A percentile compares a stretch with the other conserved stretches of the same genome.
phyloP scores from a whole-genome alignment of 2,797 vertebrate genomes.

The Brotogeris chrysoptera region DNA sequence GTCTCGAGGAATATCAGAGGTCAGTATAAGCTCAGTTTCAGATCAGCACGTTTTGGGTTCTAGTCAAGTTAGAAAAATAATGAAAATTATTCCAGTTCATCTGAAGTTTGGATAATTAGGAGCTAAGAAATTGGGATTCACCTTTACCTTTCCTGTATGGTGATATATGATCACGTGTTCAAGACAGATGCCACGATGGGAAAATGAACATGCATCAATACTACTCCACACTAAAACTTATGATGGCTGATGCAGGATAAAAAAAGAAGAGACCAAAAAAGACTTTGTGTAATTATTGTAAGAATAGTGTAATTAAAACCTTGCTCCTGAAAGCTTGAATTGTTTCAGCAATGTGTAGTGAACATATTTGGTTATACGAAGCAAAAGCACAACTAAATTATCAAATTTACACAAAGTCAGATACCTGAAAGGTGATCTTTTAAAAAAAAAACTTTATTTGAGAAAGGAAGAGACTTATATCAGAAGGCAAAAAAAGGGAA shows the following conservation, averaged over 20 bases:
- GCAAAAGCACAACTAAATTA: conserved; percentile 66
- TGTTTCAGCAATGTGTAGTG: conserved; percentile 54
- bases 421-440: conserved; percentile 81
- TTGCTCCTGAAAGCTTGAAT: conserved; percentile 58
- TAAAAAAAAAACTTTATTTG: conserved; percentile 93
- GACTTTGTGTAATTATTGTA: conserved; percentile 72
- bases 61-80: background rate
- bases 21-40: background rate
- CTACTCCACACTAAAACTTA: conserved; percentile 41
- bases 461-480: conserved; percentile 89
- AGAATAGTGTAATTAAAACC: conserved; percentile 61
- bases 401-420: conserved; percentile 82
- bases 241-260: conserved; percentile 57
- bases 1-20: background rate
- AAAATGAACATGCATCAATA: conserved; percentile 64
- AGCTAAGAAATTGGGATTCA: background rate
- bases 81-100: background rate
- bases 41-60: background rate
- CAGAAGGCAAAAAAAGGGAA: conserved; percentile 92
- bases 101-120: background rate
- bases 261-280: conserved; percentile 59
- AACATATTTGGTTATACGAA: conserved; percentile 66
- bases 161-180: conserved; percentile 33
- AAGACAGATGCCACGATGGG: conserved; percentile 53
- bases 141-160: conserved; percentile 8